Evolutionary conservation across 2,797 vertebrate genomes (phyloP), one percentile per base, ranked within the genome.

Genomic region (Gadopsis bispinosus): DNA sequence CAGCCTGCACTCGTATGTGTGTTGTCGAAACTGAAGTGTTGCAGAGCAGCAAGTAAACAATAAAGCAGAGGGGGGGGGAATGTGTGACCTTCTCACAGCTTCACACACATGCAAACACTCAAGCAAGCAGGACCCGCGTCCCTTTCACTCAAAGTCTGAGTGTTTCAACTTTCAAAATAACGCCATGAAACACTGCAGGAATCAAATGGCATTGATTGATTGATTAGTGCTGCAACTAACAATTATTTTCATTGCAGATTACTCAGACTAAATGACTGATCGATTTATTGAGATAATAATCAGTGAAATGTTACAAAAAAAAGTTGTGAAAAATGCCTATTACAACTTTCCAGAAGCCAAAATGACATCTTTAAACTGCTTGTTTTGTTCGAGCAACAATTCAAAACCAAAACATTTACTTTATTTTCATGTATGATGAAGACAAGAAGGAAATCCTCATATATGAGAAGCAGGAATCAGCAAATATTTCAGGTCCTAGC

Each of bases 51-150:
- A 4, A 51, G 64, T 31, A 19, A 69, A 69, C 41, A 17, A 58
- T 16, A 11, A 39, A 71, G 31, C 55, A 4, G 35, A 54, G 54
- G 71, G 20, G 5, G 58, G 53, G 17, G 13, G 63, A 26, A 71
- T 7, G 37, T 55, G 70, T 59, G 56, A 61, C 20, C 8, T 48
- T 75, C 53, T 31, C 67, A 69, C 47, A 55, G 7, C 6, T 31
- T 50, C 43, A 33, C 6, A 72, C 67, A 50, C 16, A 48, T 3
- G 33, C 35, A 47, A 16, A 22, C 35, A 29, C 29, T 9, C 26
- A 26, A 5, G 29, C 41, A 9, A 16, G 7, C 12, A 37, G 13
- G 26, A 58, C 22, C 39, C 11, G 2, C 10, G 35, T n/a, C 7
- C 33, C 41, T 62, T 48, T 31, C 41, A 6, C 33, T 43, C 9